Conservation (phyloP, 2,888 invertebrate species). For the Eugnorisma glareosa region DNA sequence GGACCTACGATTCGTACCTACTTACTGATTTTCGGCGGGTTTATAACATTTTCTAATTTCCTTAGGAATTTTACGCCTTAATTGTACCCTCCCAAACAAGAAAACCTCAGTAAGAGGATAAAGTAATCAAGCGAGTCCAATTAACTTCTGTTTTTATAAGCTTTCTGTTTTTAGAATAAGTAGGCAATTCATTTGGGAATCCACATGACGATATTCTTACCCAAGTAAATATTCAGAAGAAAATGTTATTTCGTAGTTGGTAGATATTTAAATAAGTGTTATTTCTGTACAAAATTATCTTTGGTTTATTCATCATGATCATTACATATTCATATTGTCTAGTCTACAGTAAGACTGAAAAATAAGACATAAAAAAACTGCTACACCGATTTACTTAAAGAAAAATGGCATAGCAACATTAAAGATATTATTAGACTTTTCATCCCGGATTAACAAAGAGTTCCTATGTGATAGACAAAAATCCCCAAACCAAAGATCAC, state of each 20-base stretch:
- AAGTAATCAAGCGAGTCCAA: slow-evolving; percentile 24
- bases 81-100: neutral
- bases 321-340: neutral
- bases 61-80: neutral
- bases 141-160: slow-evolving; percentile 21
- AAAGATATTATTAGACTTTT: no score
- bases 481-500: neutral
- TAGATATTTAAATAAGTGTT: neutral
- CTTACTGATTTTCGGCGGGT: neutral
- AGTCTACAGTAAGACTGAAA: neutral
- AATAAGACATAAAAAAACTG: neutral
- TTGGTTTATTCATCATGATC: neutral
- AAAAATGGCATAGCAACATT: no score
- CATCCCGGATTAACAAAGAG: neutral
- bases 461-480: neutral
- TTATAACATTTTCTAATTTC: slow-evolving; percentile 7
- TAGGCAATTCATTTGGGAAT: slow-evolving; percentile 6
- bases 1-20: no score
- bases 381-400: no score
- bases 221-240: neutral
- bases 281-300: neutral
- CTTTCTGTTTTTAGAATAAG: slow-evolving; percentile 9
- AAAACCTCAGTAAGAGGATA: slow-evolving; percentile 19
- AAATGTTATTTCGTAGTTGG: neutral
- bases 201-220: neutral